A percentile compares a stretch with the other conserved stretches of the same genome.
Evolutionary conservation across 1,140 invertebrate species (phyloP).

Genomic region (Augochlora pura): DNA sequence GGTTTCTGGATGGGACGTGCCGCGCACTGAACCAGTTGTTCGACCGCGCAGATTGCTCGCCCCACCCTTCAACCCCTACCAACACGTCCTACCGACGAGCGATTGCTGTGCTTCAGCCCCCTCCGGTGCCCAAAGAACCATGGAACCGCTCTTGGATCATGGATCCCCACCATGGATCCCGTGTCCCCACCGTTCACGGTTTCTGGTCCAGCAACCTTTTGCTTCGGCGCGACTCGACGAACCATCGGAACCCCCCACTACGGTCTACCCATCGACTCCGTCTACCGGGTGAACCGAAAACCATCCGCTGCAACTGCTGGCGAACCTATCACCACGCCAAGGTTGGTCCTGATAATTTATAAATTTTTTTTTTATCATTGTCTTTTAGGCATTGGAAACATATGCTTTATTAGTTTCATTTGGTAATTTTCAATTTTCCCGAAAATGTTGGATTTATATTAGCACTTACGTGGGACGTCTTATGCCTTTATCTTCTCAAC

Average conservation of each 20-base stretch:
- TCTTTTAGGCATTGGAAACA: too few species aligned
- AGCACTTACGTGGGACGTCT: too few species aligned
- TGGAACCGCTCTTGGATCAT: constrained; percentile 16
- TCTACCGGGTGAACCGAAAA: constrained; percentile 34
- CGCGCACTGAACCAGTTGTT: constrained; percentile 70
- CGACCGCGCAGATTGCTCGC: constrained; percentile 49
- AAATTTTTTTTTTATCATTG: too few species aligned
- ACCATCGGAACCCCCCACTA: constrained; percentile 37
- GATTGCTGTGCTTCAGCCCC: constrained; percentile 18
- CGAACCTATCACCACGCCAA: too few species aligned
- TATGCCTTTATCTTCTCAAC: too few species aligned
- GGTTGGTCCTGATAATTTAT: too few species aligned
- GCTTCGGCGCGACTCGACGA: constrained; percentile 36
- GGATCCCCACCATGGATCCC: not conserved
- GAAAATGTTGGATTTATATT: too few species aligned
- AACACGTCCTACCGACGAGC: not conserved
- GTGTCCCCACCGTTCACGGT: constrained; percentile 24
- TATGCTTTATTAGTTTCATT: too few species aligned
- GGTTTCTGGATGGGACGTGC: constrained; percentile 71
- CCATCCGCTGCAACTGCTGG: too few species aligned
- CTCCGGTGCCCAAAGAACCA: not conserved
- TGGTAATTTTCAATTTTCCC: too few species aligned
- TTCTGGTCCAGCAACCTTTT: constrained; percentile 34
- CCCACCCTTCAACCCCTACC: constrained; percentile 53
- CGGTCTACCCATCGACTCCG: constrained; percentile 11